Base-by-base conservation (phyloP, 2,797 vertebrate species). In the Myotis pilosus region DNA sequence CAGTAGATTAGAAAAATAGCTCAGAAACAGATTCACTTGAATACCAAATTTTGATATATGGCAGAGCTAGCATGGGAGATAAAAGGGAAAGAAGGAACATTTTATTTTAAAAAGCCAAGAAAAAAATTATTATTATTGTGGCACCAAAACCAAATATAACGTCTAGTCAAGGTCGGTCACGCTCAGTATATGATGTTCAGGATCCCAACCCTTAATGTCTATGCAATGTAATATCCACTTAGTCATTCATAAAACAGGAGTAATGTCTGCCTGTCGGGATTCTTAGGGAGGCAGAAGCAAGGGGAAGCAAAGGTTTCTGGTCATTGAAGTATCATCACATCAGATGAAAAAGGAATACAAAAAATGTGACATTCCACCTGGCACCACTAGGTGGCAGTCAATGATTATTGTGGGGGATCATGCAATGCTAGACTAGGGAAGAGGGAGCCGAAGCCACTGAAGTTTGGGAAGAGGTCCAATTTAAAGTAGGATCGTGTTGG, bases 301-400 rank as follows among this genome's bases (percentile, higher is more conserved):
- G 36, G n/a, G 20, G 20, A 89, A 44, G n/a, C n/a, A 71, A 97
- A 74, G 20, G 33, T 23, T 33, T 60, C 30, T 23, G 10, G 6
- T 57, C 82, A n/a, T 62, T 53, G 17, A 90, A 51, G 9, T 6
- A 44, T 36, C 25, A 44, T 36, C 25, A 0, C 4, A 1, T 71
- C 19, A 9, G 53, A 38, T 20, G 28, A 33, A 33, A 49, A 41
- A 64, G 13, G 7, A 4, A 11, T 9, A 33, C 15, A 72, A 94
- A 94, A 90, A 91, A 88, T 1, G 72, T 44, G 57, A 72, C 82
- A 49, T 89, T 75, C 25, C 33, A n/a, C 0, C 8, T 23, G 1
- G 0, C 0, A 11, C 79, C 96, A 53, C 80, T 94, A 95, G 92
- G 49, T 95, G 95, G 89, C 80, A 95, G 89, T 93, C 87, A 51